Conservation (phyloP, 1,140 invertebrate genomes). For the Arctopsyche grandis region DNA sequence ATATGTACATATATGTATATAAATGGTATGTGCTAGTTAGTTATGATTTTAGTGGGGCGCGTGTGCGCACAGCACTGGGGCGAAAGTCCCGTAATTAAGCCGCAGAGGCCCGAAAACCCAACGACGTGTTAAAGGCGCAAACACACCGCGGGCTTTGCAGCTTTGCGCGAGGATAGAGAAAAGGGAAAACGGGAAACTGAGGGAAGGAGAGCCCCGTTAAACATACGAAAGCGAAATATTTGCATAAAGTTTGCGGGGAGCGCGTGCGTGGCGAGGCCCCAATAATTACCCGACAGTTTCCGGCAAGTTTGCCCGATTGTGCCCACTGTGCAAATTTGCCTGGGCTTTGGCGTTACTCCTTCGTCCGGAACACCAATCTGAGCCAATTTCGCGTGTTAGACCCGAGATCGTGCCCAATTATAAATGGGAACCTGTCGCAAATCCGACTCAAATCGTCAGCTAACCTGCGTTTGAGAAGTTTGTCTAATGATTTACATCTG, state of each 20-base stretch:
- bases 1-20: no score
- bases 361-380: not conserved
- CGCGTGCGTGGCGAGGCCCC: not conserved
- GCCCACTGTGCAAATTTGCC: conserved; percentile 14
- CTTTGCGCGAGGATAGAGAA: not conserved
- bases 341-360: not conserved
- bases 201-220: no score
- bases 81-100: conserved; percentile 9
- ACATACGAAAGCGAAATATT: conserved; percentile 24
- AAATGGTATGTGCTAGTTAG: no score
- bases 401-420: no score
- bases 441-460: no score
- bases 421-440: no score
- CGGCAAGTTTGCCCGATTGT: not conserved
- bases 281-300: conserved; percentile 22
- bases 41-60: no score
- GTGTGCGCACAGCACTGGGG: not conserved
- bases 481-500: no score
- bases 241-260: conserved; percentile 24
- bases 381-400: no score
- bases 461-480: no score
- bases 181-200: no score
- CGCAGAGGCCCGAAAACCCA: not conserved
- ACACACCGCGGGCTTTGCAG: conserved; percentile 18
- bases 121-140: conserved; percentile 22